These are phyloP conservation scores for Blennius ocellaris DNA, from an alignment of 2,113 vertebrate species.

Conservation along the genomic window DNA sequence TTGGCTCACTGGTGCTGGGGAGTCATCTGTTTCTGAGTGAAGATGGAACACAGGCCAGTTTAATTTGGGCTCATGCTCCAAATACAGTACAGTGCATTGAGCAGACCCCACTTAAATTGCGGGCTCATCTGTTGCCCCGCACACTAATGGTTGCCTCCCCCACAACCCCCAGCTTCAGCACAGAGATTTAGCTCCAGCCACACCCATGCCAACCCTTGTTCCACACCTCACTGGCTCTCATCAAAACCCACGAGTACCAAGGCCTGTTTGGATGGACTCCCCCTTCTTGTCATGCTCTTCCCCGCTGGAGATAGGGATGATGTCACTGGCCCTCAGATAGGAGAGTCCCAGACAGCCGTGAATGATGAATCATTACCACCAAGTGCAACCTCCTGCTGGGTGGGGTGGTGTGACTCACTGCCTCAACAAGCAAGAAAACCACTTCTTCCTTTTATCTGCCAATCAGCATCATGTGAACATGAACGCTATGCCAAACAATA, in stretches of 20 bases:
- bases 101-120: conserved; percentile 49
- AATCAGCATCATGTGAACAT: conserved; percentile 64
- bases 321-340: conserved; percentile 74
- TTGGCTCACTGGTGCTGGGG: conserved; percentile 53
- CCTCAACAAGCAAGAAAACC: conserved; percentile 58
- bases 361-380: conserved; percentile 71
- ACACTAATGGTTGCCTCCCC: conserved; percentile 44
- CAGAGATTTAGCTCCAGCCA: conserved; percentile 36
- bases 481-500: conserved; percentile 33
- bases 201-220: conserved; percentile 44
- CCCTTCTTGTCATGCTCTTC: conserved; percentile 50
- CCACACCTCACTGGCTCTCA: conserved; percentile 44
- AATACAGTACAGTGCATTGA: conserved; percentile 38
- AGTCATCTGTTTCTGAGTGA: conserved; percentile 71
- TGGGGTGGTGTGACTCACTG: conserved; percentile 67
- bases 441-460: conserved; percentile 50
- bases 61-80: conserved; percentile 57
- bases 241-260: conserved; percentile 35
- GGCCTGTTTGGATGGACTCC: conserved; percentile 49
- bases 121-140: conserved; percentile 52
- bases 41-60: conserved; percentile 63
- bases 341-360: conserved; percentile 67
- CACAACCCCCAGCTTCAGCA: conserved; percentile 48
- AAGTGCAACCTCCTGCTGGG: conserved; percentile 59
- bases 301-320: conserved; percentile 74